Evolutionary conservation across 2,888 invertebrate species (phyloP).

Genomic region (Altica lythri): DNA sequence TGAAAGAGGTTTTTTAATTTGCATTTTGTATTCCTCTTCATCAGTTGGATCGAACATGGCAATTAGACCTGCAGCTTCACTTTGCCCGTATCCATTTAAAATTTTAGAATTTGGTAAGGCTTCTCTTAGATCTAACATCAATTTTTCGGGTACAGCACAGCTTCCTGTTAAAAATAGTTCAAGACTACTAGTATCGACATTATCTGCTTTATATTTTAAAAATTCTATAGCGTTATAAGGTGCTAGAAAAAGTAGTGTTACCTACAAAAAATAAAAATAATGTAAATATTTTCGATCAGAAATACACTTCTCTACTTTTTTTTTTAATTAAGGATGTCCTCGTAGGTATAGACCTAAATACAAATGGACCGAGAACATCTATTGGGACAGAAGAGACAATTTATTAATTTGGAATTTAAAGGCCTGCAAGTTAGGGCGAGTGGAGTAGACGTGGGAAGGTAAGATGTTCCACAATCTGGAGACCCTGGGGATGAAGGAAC

Average conservation of each 20-base stretch:
- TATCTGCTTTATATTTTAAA: slow-evolving; percentile 24
- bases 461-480: too few species aligned
- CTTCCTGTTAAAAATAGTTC: slow-evolving; percentile 20
- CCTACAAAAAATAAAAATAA: too few species aligned
- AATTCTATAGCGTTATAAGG: slow-evolving; percentile 40
- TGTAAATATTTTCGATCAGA: too few species aligned
- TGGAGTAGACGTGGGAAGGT: too few species aligned
- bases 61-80: slow-evolving; percentile 21
- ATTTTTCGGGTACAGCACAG: slow-evolving; percentile 15
- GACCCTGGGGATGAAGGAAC: too few species aligned
- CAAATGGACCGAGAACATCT: too few species aligned
- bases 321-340: too few species aligned
- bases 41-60: slow-evolving; percentile 12
- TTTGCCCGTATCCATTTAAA: slow-evolving; percentile 27
- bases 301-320: too few species aligned
- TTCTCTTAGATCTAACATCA: slow-evolving; percentile 21
- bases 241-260: slow-evolving; percentile 42
- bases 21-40: slow-evolving; percentile 22
- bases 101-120: slow-evolving; percentile 22
- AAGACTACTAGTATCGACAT: slow-evolving; percentile 21
- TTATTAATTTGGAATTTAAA: too few species aligned
- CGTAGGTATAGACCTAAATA: too few species aligned
- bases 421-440: too few species aligned
- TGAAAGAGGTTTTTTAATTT: slow-evolving; percentile 26
- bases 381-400: too few species aligned